Percentiles rank a stretch among this genome's conserved stretches.
Evolutionary conservation across 2,888 invertebrate genomes (phyloP).

Genomic region (Cataglyphis rosenhaueri): DNA sequence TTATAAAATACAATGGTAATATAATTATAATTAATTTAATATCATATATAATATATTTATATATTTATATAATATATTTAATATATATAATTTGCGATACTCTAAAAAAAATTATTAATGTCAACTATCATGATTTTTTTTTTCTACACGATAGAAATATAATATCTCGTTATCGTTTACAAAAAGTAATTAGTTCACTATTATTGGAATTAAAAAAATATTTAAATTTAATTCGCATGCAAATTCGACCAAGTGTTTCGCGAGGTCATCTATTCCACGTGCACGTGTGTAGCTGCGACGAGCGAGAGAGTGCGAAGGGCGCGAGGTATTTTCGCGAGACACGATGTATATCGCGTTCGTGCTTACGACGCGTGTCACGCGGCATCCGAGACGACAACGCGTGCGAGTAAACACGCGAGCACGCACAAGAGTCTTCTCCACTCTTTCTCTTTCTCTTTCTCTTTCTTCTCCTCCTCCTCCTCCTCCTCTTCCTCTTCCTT

Average conservation of each 20-base stretch:
- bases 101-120: not conserved
- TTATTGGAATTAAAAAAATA: not conserved
- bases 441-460: not conserved
- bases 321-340: constrained; percentile 80
- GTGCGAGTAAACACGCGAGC: constrained; percentile 62
- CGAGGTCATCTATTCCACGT: constrained; percentile 11
- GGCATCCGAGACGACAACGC: constrained; percentile 39
- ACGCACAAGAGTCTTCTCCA: constrained; percentile 25
- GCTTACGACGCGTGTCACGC: constrained; percentile 74
- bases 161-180: not conserved
- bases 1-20: too few species aligned
- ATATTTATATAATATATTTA: too few species aligned
- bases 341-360: constrained; percentile 66
- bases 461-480: too few species aligned
- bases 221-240: not conserved
- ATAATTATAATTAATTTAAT: not conserved
- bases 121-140: not conserved
- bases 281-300: not conserved
- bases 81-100: not conserved
- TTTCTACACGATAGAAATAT: not conserved
- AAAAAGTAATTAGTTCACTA: not conserved
- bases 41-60: not conserved
- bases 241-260: constrained; percentile 11
- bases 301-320: constrained; percentile 78
- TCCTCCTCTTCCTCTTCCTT: too few species aligned